phyloP scores from a whole-genome alignment of 2,888 invertebrate species.

The Melanophora roralis region DNA sequence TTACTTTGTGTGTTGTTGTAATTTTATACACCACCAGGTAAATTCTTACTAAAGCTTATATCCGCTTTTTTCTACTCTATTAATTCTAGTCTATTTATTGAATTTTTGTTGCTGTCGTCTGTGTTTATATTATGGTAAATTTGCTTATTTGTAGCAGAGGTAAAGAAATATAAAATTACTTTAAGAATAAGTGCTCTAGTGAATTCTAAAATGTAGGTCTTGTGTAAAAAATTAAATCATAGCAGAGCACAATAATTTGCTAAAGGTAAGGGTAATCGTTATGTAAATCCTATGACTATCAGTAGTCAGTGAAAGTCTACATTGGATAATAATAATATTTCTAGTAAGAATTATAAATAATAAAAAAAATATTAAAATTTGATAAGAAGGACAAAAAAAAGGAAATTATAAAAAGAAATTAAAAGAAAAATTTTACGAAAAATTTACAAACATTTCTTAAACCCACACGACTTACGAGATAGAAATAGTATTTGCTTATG shows the following conservation, averaged over 20 bases:
- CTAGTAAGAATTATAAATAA: too few relatives aligned
- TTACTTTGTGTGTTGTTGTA: conserved; percentile 68
- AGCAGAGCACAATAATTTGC: conserved; percentile 47
- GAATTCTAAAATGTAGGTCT: conserved; percentile 18
- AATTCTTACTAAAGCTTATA: conserved; percentile 59
- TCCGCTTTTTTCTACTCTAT: background rate
- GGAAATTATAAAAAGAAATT: too few relatives aligned
- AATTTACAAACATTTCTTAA: too few relatives aligned
- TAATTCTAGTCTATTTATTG: conserved; percentile 33
- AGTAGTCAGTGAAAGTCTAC: conserved; percentile 8
- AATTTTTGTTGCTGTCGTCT: conserved; percentile 50
- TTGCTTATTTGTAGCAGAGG: background rate
- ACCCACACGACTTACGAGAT: too few relatives aligned
- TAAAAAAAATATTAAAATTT: too few relatives aligned
- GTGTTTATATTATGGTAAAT: conserved; percentile 38
- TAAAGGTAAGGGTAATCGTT: conserved; percentile 41
- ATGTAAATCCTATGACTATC: conserved; percentile 48
- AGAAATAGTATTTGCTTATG: too few relatives aligned
- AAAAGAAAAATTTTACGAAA: too few relatives aligned
- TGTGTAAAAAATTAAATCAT: conserved; percentile 31
- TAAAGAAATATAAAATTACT: conserved; percentile 31
- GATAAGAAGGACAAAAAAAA: too few relatives aligned
- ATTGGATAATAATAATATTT: too few relatives aligned
- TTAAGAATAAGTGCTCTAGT: background rate
- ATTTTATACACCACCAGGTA: conserved; percentile 75